Base-by-base conservation (phyloP, 2,113 vertebrate species). In the Gobio gobio region DNA sequence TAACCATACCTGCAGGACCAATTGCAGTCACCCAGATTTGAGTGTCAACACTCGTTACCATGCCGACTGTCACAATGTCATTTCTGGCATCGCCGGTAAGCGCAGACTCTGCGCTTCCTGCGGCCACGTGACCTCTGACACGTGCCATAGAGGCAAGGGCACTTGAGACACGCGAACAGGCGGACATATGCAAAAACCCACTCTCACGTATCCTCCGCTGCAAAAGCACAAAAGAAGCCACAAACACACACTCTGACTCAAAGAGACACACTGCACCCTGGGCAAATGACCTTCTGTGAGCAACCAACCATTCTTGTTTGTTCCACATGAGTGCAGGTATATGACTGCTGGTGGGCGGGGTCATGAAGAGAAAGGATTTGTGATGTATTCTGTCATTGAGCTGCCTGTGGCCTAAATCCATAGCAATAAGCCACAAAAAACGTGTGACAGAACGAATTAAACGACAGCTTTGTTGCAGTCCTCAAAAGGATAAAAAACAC, bases 251-350 rank as follows among this genome's bases (percentile, higher is more conserved):
- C n/a, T 63, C 49, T 76, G 83, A 83, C 85, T 85, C 70, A 81
- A 70, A 76, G 74, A 84, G 61, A 85, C 76, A 24, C 83, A 79
- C 81, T 22, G 56, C 24, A 91, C 92, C 91, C 87, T 85, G 76
- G 91, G 93, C 92, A 88, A 89, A 93, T 92, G 93, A 94, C 94
- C 94, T 94, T 94, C 91, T 49, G 84, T 89, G 90, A 91, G 93
- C 93, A 94, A 91, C 92, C 93, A 92, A 93, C 93, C 92, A 91
- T 94, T 93, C 49, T 86, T 89, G 91, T 94, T 94, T 93, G 93
- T 94, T 95, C 92, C 94, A 94, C 92, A 92, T 92, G 92, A 94
- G 87, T 89, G 92, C 94, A 92, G 93, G 92, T 93, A 91, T 93
- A 91, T 89, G 90, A 89, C 91, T 91, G 89, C 91, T 89, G 90